These are phyloP conservation scores for Botia almorhae DNA, from an alignment of 2,797 vertebrate genomes.

Conservation along the genomic window DNA sequence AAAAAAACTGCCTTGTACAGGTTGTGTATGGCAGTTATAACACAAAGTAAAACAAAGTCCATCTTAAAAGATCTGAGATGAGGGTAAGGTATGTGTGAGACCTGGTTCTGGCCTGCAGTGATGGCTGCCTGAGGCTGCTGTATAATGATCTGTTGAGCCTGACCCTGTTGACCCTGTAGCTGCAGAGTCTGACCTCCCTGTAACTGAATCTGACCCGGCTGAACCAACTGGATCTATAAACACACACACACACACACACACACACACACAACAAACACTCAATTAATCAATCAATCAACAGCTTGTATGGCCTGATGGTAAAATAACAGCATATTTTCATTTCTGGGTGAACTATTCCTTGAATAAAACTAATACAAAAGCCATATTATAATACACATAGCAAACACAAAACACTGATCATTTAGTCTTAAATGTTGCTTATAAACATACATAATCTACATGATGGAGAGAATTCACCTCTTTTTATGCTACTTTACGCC, in stretches of 20 bases:
- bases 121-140: slow-evolving; percentile 98
- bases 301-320: too few relatives aligned
- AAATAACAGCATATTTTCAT: too few relatives aligned
- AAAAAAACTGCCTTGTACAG: background rate
- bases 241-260: slow-evolving; percentile 6
- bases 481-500: background rate
- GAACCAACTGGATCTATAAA: slow-evolving; percentile 93
- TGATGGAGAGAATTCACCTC: too few relatives aligned
- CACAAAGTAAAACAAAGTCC: background rate
- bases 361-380: too few relatives aligned
- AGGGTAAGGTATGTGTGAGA: slow-evolving; percentile 65
- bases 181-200: slow-evolving; percentile 97
- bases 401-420: background rate
- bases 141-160: slow-evolving; percentile 98
- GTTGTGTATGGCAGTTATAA: background rate
- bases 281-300: too few relatives aligned
- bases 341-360: too few relatives aligned
- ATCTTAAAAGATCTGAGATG: background rate
- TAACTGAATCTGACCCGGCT: slow-evolving; percentile 97
- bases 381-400: background rate
- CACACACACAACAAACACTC: too few relatives aligned
- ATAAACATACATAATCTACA: too few relatives aligned
- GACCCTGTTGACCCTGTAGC: slow-evolving; percentile 96
- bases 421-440: too few relatives aligned
- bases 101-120: slow-evolving; percentile 98